These are phyloP conservation scores for Myrmophylax atrothorax DNA, from an alignment of 2,113 vertebrate species.

Conservation along the genomic window DNA sequence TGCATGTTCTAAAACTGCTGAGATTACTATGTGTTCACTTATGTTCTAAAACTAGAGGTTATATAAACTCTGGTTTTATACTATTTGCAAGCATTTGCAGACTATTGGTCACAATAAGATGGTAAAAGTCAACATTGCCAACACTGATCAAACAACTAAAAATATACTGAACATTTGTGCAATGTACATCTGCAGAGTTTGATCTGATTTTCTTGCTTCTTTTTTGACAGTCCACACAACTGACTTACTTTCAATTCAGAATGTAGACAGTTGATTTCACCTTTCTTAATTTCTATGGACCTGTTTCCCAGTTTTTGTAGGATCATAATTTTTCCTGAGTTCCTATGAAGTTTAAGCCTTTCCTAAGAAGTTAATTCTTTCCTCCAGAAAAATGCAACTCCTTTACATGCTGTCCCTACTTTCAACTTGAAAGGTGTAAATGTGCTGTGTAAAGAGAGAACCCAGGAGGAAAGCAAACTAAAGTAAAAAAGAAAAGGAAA, in stretches of 20 bases:
- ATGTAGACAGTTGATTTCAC: neutral
- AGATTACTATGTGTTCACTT: neutral
- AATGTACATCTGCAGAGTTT: neutral
- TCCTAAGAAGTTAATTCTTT: neutral
- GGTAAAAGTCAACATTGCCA: neutral
- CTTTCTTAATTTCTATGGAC: neutral
- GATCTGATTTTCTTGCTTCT: neutral
- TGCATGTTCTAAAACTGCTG: neutral
- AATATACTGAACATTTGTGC: neutral
- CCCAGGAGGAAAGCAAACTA: neutral
- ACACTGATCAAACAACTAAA: neutral
- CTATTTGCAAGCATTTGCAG: neutral
- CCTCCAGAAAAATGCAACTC: neutral
- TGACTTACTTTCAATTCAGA: neutral
- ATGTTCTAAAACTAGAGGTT: neutral
- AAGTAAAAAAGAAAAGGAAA: neutral
- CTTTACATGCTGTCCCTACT: neutral
- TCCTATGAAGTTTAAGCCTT: neutral
- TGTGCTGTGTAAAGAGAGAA: neutral
- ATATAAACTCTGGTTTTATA: neutral
- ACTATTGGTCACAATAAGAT: neutral
- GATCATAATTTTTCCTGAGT: neutral
- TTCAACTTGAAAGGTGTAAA: neutral
- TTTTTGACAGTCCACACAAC: neutral
- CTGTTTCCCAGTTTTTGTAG: neutral